A percentile compares a stretch with the other conserved stretches of the same genome.
phyloP scores from a whole-genome alignment of 1,140 invertebrate species.

The Ganaspis sp. region DNA sequence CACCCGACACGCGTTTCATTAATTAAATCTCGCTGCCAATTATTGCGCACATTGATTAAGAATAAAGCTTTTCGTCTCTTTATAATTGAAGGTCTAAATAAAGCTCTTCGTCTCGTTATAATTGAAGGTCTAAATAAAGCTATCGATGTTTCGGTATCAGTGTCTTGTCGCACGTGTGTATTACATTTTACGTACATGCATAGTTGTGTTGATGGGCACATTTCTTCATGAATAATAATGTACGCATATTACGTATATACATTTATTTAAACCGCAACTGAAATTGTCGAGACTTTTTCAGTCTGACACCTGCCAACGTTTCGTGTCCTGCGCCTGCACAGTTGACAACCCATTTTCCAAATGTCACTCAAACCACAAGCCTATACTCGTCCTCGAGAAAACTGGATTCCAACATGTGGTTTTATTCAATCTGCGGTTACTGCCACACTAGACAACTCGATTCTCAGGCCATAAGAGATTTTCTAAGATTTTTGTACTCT shows the following conservation, averaged over 20 bases:
- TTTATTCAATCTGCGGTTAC: constrained; percentile 11
- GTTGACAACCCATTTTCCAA: constrained; percentile 30
- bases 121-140: too few species aligned
- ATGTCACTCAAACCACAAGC: constrained; percentile 27
- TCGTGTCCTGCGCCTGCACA: background rate
- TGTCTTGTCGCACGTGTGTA: too few species aligned
- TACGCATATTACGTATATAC: background rate
- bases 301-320: constrained; percentile 10
- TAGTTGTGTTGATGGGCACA: too few species aligned
- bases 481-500: too few species aligned
- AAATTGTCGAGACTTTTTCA: constrained; percentile 7
- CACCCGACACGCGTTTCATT: too few species aligned
- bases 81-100: too few species aligned
- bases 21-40: too few species aligned
- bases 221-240: background rate
- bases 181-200: too few species aligned
- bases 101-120: background rate
- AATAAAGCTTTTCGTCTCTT: background rate
- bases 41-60: too few species aligned
- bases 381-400: constrained; percentile 21
- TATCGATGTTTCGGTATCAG: too few species aligned
- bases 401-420: constrained; percentile 16
- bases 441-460: background rate
- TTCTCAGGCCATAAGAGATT: background rate
- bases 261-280: background rate